Conservation (phyloP, 2,113 vertebrate genomes). For the Neodon shergylaensis region DNA sequence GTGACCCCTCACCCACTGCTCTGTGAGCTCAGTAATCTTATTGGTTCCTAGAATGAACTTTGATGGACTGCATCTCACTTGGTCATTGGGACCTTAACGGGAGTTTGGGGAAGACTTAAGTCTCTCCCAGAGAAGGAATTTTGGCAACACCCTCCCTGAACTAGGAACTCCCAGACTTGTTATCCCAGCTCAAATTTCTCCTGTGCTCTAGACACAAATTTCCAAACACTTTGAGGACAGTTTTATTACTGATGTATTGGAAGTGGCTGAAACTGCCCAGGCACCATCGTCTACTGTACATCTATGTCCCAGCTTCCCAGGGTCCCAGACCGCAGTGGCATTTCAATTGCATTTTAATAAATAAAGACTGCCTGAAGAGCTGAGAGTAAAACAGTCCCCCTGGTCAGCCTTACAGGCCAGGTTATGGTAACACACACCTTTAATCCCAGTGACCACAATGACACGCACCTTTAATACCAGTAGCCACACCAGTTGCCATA, state of each 20-base stretch:
- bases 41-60: background rate
- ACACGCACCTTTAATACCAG: no score
- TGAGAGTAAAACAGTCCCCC: no score
- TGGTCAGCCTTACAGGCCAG: no score
- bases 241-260: background rate
- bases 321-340: background rate
- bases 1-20: background rate
- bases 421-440: no score
- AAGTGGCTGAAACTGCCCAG: background rate
- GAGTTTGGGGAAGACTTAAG: background rate
- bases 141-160: background rate
- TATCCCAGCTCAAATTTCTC: background rate
- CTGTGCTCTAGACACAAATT: background rate
- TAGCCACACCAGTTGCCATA: no score
- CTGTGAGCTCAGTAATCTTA: background rate
- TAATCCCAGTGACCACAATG: no score
- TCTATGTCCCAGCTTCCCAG: accelerated
- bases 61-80: background rate
- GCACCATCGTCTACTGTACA: accelerated
- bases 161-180: background rate
- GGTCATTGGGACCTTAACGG: background rate
- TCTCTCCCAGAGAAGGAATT: background rate
- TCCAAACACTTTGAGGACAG: background rate
- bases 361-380: no score
- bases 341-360: no score